Percentiles rank a stretch among this genome's conserved stretches.
Conservation (phyloP, 2,888 invertebrate species). For the Acrobasis suavella region DNA sequence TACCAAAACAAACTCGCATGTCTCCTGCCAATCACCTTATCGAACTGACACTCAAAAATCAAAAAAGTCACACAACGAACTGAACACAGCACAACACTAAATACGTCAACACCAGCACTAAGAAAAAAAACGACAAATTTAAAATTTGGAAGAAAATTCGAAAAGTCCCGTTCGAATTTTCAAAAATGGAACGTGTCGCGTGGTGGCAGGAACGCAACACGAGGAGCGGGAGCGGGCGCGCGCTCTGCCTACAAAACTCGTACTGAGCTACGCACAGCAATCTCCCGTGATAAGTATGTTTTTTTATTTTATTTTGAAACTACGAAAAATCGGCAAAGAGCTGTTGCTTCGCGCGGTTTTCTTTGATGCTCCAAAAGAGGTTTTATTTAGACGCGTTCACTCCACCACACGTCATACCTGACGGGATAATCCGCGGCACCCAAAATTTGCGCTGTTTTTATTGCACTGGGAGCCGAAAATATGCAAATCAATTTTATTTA, state of each 20-base stretch:
- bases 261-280: slow-evolving; percentile 72
- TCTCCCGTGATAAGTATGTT: slow-evolving; percentile 54
- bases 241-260: slow-evolving; percentile 67
- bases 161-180: slow-evolving; percentile 34
- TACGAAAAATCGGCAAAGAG: slow-evolving; percentile 67
- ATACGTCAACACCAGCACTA: slow-evolving; percentile 10
- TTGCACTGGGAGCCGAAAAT: slow-evolving; percentile 20
- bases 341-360: slow-evolving; percentile 60
- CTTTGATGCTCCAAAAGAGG: slow-evolving; percentile 49
- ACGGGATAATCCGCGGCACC: slow-evolving; percentile 60
- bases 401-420: slow-evolving; percentile 59
- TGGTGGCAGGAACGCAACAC: slow-evolving; percentile 46
- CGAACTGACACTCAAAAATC: slow-evolving; percentile 18
- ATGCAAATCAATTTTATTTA: slow-evolving; percentile 21
- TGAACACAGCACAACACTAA: slow-evolving; percentile 22
- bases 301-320: slow-evolving; percentile 68
- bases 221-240: slow-evolving; percentile 63
- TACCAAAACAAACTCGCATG: slow-evolving; percentile 24
- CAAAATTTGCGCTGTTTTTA: slow-evolving; percentile 32
- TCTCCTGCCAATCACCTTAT: slow-evolving; percentile 8
- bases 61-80: slow-evolving; percentile 16
- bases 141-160: not conserved
- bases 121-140: slow-evolving; percentile 15
- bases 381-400: slow-evolving; percentile 47
- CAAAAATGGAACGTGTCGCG: slow-evolving; percentile 44